phyloP scores from a whole-genome alignment of 2,797 vertebrate genomes.

The Ataeniobius toweri region DNA sequence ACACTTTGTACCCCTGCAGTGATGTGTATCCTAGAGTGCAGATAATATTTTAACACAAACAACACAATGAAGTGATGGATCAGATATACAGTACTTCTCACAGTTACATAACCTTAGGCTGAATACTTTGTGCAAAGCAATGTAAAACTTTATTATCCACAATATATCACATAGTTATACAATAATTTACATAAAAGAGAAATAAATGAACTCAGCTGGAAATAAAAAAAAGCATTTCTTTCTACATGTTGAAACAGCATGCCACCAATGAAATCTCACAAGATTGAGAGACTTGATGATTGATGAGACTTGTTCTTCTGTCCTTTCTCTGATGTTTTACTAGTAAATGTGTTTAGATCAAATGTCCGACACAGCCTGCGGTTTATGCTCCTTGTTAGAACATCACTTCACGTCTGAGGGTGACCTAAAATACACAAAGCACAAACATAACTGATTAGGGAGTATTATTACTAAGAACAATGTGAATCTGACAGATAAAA shows the following conservation, averaged over 20 bases:
- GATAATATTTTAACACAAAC: not conserved
- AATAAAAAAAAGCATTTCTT: constrained; percentile 18
- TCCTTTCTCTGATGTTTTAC: constrained; percentile 63
- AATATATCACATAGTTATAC: constrained; percentile 13
- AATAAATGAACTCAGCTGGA: constrained; percentile 1
- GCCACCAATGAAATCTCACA: not conserved
- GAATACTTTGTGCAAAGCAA: not conserved
- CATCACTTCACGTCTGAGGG: constrained; percentile 34
- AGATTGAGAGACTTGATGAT: not conserved
- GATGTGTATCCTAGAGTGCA: not conserved
- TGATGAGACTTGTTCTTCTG: not conserved
- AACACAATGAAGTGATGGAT: not conserved
- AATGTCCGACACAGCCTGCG: constrained; percentile 27
- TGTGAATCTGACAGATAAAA: not conserved
- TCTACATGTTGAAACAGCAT: constrained; percentile 2
- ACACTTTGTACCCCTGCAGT: not conserved
- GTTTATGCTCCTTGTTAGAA: constrained; percentile 38
- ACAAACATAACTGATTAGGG: constrained; percentile 2
- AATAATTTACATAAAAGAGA: constrained; percentile 17
- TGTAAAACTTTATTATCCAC: not conserved
- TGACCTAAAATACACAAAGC: constrained; percentile 53
- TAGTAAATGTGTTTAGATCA: constrained; percentile 70
- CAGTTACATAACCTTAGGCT: not conserved
- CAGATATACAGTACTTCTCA: not conserved
- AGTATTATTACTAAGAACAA: not conserved